A percentile compares a stretch with the other conserved stretches of the same genome.
These are phyloP conservation scores for Cephus spinipes DNA, from an alignment of 2,888 invertebrate genomes.

Conservation along the genomic window DNA sequence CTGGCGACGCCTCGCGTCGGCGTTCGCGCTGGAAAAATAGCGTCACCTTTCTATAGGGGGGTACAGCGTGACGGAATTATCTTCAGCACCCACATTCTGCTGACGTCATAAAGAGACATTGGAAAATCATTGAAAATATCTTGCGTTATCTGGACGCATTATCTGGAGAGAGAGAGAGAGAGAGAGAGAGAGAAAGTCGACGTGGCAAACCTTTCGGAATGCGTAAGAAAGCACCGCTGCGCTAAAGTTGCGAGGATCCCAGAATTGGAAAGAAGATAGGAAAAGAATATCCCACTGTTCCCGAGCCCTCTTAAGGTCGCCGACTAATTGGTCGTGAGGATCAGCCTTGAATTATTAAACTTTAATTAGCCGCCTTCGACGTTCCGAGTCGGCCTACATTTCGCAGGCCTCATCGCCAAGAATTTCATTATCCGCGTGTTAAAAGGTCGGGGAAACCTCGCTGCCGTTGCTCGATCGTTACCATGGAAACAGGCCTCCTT, in stretches of 20 bases:
- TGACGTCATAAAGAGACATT: background rate
- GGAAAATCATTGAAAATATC: background rate
- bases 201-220: background rate
- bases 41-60: background rate
- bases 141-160: too few relatives aligned
- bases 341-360: constrained; percentile 14
- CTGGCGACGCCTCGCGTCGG: background rate
- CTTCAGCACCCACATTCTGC: background rate
- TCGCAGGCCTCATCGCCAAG: background rate
- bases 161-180: background rate
- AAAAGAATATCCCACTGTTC: background rate
- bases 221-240: background rate
- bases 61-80: background rate
- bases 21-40: background rate
- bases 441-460: background rate
- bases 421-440: background rate
- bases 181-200: background rate
- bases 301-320: background rate
- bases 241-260: background rate
- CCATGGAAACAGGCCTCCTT: background rate
- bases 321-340: constrained; percentile 8
- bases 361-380: constrained; percentile 16
- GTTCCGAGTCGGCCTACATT: constrained; percentile 1
- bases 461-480: background rate
- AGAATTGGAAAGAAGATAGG: background rate